A percentile compares a stretch with the other conserved stretches of the same genome.
Conservation (phyloP, 2,113 vertebrate species). For the Laticauda laticaudata region DNA sequence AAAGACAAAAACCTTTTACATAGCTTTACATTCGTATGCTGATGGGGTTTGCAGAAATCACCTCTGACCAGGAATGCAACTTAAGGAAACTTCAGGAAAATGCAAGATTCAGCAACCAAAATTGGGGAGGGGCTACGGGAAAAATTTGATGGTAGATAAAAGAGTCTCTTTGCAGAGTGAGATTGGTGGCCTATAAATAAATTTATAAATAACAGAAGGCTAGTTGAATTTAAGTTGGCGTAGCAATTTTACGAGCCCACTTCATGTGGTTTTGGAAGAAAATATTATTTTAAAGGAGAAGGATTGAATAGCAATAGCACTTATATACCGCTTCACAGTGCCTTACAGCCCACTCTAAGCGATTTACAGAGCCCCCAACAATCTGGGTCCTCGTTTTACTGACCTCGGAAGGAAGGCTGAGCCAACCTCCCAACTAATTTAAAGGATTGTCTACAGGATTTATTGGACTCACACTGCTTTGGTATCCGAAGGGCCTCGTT, state of each 20-base stretch:
- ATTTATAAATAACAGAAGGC: neutral
- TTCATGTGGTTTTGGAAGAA: neutral
- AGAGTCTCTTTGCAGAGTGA: too few species aligned
- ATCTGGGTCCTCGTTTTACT: too few species aligned
- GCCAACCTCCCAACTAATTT: too few species aligned
- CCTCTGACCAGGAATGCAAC: neutral
- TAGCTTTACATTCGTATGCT: neutral
- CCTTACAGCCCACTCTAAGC: too few species aligned
- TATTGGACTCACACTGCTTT: constrained; percentile 90
- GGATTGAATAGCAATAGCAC: too few species aligned
- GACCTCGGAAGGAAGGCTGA: too few species aligned
- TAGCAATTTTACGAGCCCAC: neutral
- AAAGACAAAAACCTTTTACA: neutral
- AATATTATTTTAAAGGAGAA: neutral
- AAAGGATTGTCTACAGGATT: too few species aligned
- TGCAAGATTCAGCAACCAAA: neutral
- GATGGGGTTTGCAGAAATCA: neutral
- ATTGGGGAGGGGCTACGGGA: neutral
- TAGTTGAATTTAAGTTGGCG: neutral
- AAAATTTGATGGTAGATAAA: neutral
- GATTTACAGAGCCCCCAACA: too few species aligned
- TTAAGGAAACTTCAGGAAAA: neutral
- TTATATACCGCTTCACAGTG: too few species aligned
- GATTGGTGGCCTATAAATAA: too few species aligned
- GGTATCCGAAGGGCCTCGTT: constrained; percentile 95